Base-by-base conservation (phyloP, 2,797 vertebrate species). In the Myripristis jacobus region DNA sequence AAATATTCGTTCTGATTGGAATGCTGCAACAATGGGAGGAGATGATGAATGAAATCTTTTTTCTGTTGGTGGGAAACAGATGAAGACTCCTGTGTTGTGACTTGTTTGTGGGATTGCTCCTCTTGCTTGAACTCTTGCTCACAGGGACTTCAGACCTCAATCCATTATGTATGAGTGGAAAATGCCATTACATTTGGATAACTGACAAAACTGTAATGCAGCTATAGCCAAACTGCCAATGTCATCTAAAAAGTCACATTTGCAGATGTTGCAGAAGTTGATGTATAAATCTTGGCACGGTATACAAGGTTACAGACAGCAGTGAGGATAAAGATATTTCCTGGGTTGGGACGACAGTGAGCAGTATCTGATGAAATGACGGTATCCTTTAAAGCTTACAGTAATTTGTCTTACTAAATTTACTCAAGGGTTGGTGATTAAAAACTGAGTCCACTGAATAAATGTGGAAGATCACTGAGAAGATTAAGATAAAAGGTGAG, bases 211-310 rank as follows among this genome's bases (percentile, higher is more conserved):
- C 25, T 73, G 24, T 52, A 69, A 73, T 69, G 75, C 51, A 43
- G 63, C 36, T 63, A 59, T 6, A 73, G 68, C 54, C 60, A 68
- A 72, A 66, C 24, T 77, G 55, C 24, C 53, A 65, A 56, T 65
- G 83, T 80, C 75, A 81, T 80, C 51, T 62, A 64, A 50, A 82
- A 77, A 57, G 71, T 72, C 52, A 53, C 38, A 41, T 41, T 41
- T 41, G 38, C 38, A 41, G 38, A 41, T 11, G 27, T 58, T 64
- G 52, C 55, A 59, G 63, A 44, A 72, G 66, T 25, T 72, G 65
- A 83, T 82, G 53, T 48, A 69, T 54, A 61, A 79, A 46, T 77
- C 54, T 77, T 88, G 81, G 79, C 78, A 82, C 25, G 47, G 64
- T 38, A 22, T 3, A 13, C 66, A 81, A 87, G 78, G 79, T 83